A percentile compares a stretch with the other conserved stretches of the same genome.
Conservation (phyloP, 2,797 vertebrate genomes). For the Pangasius djambal region DNA sequence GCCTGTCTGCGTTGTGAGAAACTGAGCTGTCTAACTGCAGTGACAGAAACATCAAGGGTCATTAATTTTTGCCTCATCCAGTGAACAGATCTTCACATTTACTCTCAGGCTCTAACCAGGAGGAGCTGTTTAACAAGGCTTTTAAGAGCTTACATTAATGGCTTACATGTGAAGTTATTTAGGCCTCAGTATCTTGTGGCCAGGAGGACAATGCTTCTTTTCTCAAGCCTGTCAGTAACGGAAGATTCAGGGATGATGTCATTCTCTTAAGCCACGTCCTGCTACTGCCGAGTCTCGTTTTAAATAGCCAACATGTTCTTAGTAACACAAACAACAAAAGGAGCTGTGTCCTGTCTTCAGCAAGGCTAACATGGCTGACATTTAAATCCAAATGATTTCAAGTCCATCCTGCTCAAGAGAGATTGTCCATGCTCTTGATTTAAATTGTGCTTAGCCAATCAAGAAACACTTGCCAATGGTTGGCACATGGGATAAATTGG, state of each 20-base stretch:
- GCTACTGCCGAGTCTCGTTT: constrained; percentile 51
- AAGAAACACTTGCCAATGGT: neutral
- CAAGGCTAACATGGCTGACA: constrained; percentile 51
- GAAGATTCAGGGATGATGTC: constrained; percentile 61
- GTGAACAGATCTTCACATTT: neutral
- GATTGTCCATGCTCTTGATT: constrained; percentile 21
- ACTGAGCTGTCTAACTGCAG: neutral
- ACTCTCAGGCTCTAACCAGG: neutral
- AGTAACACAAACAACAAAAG: constrained; percentile 42
- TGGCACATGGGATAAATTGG: constrained; percentile 18
- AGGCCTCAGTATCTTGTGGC: constrained; percentile 47
- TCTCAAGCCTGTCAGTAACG: constrained; percentile 40
- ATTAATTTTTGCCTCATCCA: neutral
- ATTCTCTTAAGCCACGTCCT: constrained; percentile 51
- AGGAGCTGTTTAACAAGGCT: constrained; percentile 4
- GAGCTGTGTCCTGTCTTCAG: constrained; percentile 39
- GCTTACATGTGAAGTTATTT: constrained; percentile 30
- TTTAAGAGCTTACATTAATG: constrained; percentile 20
- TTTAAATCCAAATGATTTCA: constrained; percentile 30
- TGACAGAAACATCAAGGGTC: neutral
- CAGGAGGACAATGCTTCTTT: constrained; percentile 56
- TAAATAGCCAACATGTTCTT: constrained; percentile 54
- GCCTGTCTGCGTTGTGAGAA: neutral
- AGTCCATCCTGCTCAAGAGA: constrained; percentile 12
- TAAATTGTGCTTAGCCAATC: constrained; percentile 36